These are phyloP conservation scores for Noctilio leporinus DNA, from an alignment of 2,113 vertebrate genomes.

Conservation along the genomic window DNA sequence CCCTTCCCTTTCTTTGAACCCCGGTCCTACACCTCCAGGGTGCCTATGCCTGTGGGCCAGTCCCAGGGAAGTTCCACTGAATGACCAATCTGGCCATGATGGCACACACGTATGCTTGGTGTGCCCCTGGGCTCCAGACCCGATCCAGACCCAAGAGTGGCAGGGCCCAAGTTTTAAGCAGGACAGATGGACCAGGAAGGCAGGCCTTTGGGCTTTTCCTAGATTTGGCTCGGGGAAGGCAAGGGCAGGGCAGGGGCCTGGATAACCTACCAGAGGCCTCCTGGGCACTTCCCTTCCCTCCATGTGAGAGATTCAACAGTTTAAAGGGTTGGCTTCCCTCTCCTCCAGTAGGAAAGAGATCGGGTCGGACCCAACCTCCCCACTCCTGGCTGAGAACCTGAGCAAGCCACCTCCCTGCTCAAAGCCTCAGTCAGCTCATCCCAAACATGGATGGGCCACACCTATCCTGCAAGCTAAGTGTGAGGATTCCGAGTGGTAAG, in stretches of 20 bases:
- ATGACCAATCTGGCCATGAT: background rate
- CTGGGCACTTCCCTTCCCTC: background rate
- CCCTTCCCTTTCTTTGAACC: background rate
- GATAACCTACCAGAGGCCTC: background rate
- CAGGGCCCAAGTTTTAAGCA: background rate
- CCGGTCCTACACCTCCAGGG: background rate
- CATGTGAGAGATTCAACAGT: background rate
- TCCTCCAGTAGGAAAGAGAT: background rate
- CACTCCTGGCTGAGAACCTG: background rate
- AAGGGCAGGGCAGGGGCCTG: background rate
- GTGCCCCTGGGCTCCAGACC: background rate
- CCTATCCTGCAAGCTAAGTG: background rate
- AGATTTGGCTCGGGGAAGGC: background rate
- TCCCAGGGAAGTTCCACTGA: background rate
- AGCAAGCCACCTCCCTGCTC: background rate
- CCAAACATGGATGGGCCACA: background rate
- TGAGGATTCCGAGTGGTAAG: background rate
- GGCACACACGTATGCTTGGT: background rate
- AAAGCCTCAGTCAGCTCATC: background rate
- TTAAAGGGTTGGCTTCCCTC: background rate
- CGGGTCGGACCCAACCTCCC: background rate
- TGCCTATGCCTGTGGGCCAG: background rate
- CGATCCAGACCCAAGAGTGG: background rate
- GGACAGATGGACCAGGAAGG: too few species aligned
- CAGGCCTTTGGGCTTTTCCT: background rate